phyloP scores from a whole-genome alignment of 2,888 invertebrate genomes.

The Therioaphis trifolii region DNA sequence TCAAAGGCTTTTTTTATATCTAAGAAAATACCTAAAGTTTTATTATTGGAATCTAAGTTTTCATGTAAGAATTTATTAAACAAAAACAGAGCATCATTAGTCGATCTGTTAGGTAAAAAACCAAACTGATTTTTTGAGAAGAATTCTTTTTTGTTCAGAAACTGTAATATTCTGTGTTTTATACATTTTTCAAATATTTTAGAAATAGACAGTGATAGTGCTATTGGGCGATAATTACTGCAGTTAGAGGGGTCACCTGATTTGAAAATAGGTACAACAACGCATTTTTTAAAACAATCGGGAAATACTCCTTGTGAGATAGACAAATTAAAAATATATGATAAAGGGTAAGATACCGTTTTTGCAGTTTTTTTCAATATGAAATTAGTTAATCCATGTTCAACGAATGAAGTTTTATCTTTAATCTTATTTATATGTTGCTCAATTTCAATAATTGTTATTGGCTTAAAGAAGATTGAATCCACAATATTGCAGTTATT shows the following conservation, averaged over 20 bases:
- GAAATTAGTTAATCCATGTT: background rate
- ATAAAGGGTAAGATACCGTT: background rate
- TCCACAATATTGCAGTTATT: background rate
- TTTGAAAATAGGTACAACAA: background rate
- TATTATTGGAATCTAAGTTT: background rate
- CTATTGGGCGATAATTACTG: background rate
- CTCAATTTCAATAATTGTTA: background rate
- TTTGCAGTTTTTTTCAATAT: background rate
- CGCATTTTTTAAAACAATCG: background rate
- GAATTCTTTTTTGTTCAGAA: slow-evolving; percentile 14
- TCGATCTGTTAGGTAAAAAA: background rate
- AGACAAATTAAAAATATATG: background rate
- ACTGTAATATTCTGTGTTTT: background rate
- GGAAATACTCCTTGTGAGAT: background rate
- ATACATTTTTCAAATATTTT: slow-evolving; percentile 21
- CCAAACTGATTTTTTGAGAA: slow-evolving; percentile 24
- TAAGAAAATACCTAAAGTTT: background rate
- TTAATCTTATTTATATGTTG: slow-evolving; percentile 12
- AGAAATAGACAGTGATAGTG: slow-evolving; percentile 11
- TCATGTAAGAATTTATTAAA: background rate
- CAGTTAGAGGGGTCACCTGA: background rate
- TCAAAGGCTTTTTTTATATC: background rate
- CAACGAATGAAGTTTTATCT: background rate
- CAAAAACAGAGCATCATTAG: background rate
- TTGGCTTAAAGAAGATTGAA: background rate